Percentiles rank a stretch among this genome's conserved stretches.
Evolutionary conservation across 2,888 invertebrate genomes (phyloP).

Genomic region (Nymphalis urticae): DNA sequence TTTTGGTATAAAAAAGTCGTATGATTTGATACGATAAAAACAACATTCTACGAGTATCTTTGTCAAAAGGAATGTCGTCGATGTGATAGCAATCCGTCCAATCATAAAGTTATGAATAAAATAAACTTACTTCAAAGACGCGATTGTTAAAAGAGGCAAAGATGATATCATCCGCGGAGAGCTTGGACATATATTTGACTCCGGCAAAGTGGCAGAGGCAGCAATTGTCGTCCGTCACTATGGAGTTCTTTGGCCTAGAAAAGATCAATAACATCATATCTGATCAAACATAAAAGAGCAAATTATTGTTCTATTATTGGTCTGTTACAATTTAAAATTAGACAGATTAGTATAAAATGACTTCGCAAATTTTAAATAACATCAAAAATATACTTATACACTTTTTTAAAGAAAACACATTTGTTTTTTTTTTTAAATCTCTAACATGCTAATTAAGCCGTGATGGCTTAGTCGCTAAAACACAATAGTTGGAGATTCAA

Average conservation of each 20-base stretch:
- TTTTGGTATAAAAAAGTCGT: background rate
- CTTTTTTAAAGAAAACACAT: too few species aligned
- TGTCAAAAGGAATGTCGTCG: background rate
- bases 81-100: background rate
- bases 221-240: constrained; percentile 93
- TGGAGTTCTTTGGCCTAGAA: constrained; percentile 78
- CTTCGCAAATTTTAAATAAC: too few species aligned
- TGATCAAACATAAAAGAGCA: background rate
- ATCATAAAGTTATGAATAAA: constrained; percentile 2
- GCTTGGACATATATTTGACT: constrained; percentile 88
- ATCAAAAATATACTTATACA: too few species aligned
- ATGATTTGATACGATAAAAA: background rate
- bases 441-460: too few species aligned
- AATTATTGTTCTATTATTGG: background rate
- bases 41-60: background rate
- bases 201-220: constrained; percentile 94
- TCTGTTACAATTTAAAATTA: too few species aligned
- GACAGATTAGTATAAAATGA: too few species aligned
- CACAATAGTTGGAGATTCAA: too few species aligned
- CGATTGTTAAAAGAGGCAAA: constrained; percentile 93
- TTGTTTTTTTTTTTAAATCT: too few species aligned
- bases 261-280: constrained; percentile 13
- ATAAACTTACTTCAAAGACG: constrained; percentile 86
- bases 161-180: constrained; percentile 89
- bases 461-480: too few species aligned